phyloP scores from a whole-genome alignment of 2,888 invertebrate species.

The Conops quadrifasciatus region DNA sequence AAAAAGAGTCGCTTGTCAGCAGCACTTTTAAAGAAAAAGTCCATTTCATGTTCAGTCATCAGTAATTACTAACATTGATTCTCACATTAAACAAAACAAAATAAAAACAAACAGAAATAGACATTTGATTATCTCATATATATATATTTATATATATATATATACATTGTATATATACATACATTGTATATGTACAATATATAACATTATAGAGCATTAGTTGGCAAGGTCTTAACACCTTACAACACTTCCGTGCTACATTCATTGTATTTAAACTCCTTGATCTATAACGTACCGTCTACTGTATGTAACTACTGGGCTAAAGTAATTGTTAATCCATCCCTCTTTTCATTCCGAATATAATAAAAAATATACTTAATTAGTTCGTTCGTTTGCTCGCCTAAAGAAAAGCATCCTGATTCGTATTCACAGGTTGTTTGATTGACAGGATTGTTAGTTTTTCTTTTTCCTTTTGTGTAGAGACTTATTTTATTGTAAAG shows the following conservation, averaged over 20 bases:
- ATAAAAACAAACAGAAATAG: slow-evolving; percentile 30
- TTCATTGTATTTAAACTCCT: too few species aligned
- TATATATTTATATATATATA: neutral
- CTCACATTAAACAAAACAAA: slow-evolving; percentile 34
- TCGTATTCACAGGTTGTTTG: neutral
- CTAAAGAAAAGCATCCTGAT: slow-evolving; percentile 7
- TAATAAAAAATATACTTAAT: slow-evolving; percentile 14
- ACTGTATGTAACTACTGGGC: slow-evolving; percentile 17
- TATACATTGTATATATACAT: too few species aligned
- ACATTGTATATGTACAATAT: neutral
- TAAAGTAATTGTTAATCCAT: slow-evolving; percentile 12
- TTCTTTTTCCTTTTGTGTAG: too few species aligned
- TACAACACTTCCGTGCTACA: too few species aligned
- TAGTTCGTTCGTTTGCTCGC: slow-evolving; percentile 10
- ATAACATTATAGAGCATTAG: neutral
- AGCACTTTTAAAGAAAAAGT: slow-evolving; percentile 12
- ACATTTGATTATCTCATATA: too few species aligned
- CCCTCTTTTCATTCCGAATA: slow-evolving; percentile 2
- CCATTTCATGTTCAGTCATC: neutral
- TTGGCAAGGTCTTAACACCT: too few species aligned
- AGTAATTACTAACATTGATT: slow-evolving; percentile 9
- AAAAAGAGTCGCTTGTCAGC: neutral
- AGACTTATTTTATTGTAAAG: too few species aligned
- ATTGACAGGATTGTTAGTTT: too few species aligned
- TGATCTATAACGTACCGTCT: neutral